phyloP scores from a whole-genome alignment of 2,113 vertebrate species.

The Delphinus delphis region DNA sequence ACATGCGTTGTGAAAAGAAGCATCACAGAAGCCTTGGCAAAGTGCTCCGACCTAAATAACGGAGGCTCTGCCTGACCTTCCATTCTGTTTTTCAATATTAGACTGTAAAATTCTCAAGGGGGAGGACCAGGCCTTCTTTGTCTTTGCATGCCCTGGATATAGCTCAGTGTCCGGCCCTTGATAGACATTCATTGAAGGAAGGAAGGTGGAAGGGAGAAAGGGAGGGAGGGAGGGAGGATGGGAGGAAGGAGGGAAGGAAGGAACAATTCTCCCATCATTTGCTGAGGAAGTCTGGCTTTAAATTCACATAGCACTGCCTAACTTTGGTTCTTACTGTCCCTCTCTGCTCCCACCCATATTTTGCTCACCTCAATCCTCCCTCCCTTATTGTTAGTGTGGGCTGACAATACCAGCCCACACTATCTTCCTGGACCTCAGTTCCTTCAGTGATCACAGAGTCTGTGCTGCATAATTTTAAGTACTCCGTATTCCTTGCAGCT shows the following conservation, averaged over 20 bases:
- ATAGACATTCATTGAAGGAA: not conserved
- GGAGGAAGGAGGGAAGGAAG: not conserved
- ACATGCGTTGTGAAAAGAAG: not conserved
- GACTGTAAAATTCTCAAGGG: not conserved
- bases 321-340: not conserved
- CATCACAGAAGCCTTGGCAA: not conserved
- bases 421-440: not conserved
- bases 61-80: not conserved
- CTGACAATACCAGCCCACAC: not conserved
- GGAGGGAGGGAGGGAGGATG: not conserved
- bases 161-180: not conserved
- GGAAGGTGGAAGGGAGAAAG: too few species aligned
- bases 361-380: not conserved
- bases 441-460: slow-evolving; percentile 7
- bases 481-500: not conserved
- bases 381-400: not conserved
- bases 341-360: not conserved
- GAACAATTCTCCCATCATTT: not conserved
- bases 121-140: not conserved
- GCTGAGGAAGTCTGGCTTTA: not conserved
- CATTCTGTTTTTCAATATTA: not conserved
- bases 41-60: not conserved
- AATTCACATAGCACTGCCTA: not conserved
- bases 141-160: not conserved
- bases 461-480: not conserved